These are phyloP conservation scores for Protonibea diacanthus DNA, from an alignment of 2,797 vertebrate species.

Conservation along the genomic window DNA sequence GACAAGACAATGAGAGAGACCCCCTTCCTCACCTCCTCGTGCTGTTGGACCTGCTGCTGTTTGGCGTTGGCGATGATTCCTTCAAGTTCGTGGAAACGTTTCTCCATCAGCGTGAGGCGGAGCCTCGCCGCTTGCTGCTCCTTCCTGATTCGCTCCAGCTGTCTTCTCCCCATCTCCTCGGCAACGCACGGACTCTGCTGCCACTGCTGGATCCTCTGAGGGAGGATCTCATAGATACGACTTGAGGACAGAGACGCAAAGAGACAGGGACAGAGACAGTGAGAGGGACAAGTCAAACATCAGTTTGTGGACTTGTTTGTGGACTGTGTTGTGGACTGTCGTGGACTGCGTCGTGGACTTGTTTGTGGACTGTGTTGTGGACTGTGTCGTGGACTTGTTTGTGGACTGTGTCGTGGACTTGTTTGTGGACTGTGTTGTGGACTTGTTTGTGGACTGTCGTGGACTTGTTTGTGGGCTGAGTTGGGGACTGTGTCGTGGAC, in stretches of 20 bases:
- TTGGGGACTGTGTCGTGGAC: too few relatives aligned
- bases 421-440: too few relatives aligned
- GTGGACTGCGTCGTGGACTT: too few relatives aligned
- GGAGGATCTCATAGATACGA: slow-evolving; percentile 92
- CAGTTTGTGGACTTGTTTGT: too few relatives aligned
- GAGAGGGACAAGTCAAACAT: too few relatives aligned
- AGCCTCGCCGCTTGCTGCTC: slow-evolving; percentile 93
- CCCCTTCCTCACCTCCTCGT: slow-evolving; percentile 89
- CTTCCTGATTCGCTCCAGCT: slow-evolving; percentile 92
- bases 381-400: slow-evolving; percentile 21
- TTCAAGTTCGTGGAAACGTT: slow-evolving; percentile 93
- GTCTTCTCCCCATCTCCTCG: slow-evolving; percentile 93
- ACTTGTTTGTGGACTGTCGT: neutral
- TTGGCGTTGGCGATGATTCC: slow-evolving; percentile 92
- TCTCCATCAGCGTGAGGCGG: slow-evolving; percentile 93
- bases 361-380: neutral
- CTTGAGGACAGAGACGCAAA: slow-evolving; percentile 62
- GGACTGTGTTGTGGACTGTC: too few relatives aligned
- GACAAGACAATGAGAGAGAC: neutral
- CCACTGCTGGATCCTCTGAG: slow-evolving; percentile 95
- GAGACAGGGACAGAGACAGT: neutral
- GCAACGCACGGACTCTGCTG: slow-evolving; percentile 95
- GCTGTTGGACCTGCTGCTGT: slow-evolving; percentile 91
- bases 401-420: too few relatives aligned
- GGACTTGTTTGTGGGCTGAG: too few relatives aligned